A percentile compares a stretch with the other conserved stretches of the same genome.
These are phyloP conservation scores for Diplogasteroides magnus DNA, from an alignment of 1,140 invertebrate species.

Conservation along the genomic window DNA sequence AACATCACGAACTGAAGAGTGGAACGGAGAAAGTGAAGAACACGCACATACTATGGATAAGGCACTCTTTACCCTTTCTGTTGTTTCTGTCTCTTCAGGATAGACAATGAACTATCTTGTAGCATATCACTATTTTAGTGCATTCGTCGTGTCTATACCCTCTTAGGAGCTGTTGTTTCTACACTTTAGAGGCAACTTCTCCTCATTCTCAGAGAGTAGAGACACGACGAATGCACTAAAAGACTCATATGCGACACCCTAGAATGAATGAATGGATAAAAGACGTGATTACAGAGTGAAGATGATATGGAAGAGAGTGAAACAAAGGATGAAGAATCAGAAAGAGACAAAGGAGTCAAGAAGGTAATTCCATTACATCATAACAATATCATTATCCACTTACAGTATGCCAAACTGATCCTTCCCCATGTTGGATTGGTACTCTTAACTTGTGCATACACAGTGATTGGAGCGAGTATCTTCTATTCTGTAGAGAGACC, in stretches of 20 bases:
- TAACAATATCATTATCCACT: not conserved
- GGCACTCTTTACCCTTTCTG: no score
- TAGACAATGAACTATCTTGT: not conserved
- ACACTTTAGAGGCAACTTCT: not conserved
- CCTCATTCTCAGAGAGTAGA: not conserved
- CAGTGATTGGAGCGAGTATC: slow-evolving; percentile 47
- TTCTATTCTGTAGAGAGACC: slow-evolving; percentile 51
- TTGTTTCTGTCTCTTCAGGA: no score
- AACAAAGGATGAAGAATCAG: not conserved
- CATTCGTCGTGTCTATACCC: slow-evolving; percentile 4
- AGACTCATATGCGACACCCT: not conserved
- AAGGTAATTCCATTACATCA: not conserved
- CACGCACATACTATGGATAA: no score
- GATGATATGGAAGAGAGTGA: not conserved
- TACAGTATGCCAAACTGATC: slow-evolving; percentile 54
- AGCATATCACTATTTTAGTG: not conserved
- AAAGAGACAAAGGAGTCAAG: not conserved
- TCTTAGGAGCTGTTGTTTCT: no score
- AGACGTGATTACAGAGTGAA: slow-evolving; percentile 6
- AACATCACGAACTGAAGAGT: no score
- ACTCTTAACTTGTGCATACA: slow-evolving; percentile 50
- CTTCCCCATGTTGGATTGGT: slow-evolving; percentile 53
- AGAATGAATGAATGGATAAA: slow-evolving; percentile 8
- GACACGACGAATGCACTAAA: not conserved
- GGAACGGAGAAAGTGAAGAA: no score